These are phyloP conservation scores for Orussus abietinus DNA, from an alignment of 1,140 invertebrate genomes.

Conservation along the genomic window DNA sequence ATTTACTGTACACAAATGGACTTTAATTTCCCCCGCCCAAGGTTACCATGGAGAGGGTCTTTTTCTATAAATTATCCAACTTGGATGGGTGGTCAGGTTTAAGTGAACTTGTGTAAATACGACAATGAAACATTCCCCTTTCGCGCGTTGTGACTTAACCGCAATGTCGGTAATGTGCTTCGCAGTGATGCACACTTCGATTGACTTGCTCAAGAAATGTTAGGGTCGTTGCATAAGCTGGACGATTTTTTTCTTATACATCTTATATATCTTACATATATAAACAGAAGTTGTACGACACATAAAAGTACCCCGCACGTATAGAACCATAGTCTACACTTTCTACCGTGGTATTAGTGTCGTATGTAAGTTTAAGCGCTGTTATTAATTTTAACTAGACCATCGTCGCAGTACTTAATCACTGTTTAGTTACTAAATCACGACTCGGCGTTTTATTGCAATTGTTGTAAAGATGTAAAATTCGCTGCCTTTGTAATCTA, in stretches of 20 bases:
- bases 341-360: no score
- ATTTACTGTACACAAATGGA: not conserved
- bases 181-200: conserved; percentile 2
- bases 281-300: not conserved
- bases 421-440: no score
- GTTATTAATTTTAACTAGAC: no score
- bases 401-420: no score
- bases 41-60: not conserved
- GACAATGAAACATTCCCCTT: conserved; percentile 32
- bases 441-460: no score
- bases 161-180: conserved; percentile 11
- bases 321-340: not conserved
- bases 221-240: not conserved
- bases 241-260: not conserved
- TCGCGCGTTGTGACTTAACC: conserved; percentile 34
- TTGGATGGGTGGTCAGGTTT: not conserved
- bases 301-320: no score
- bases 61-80: not conserved
- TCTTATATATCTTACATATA: conserved; percentile 1
- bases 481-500: no score
- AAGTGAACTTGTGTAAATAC: conserved; percentile 9
- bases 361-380: no score
- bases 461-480: no score
- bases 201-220: conserved; percentile 3
- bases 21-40: not conserved